phyloP scores from a whole-genome alignment of 2,113 vertebrate genomes.

The Tapirus terrestris region DNA sequence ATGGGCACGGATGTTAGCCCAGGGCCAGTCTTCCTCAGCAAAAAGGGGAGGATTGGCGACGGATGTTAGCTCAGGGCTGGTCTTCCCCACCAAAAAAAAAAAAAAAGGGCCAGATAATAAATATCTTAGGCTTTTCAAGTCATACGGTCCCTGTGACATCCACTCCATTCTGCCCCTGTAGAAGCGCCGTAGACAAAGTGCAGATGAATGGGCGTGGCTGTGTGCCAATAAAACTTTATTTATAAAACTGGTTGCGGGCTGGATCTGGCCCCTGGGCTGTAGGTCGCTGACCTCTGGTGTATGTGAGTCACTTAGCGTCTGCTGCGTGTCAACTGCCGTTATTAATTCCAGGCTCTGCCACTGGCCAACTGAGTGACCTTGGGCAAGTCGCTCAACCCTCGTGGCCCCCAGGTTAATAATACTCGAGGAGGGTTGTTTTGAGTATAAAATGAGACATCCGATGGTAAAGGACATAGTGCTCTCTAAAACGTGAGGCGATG shows the following conservation, averaged over 20 bases:
- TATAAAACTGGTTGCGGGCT: neutral
- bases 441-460: neutral
- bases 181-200: neutral
- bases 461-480: neutral
- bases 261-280: neutral
- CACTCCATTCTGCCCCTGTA: neutral
- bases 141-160: neutral
- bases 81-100: too few relatives aligned
- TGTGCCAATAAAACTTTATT: conserved; percentile 36
- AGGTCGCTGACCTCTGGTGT: neutral
- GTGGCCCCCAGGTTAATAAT: neutral
- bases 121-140: neutral
- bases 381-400: neutral
- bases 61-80: too few relatives aligned
- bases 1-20: too few relatives aligned
- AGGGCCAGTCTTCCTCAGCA: too few relatives aligned
- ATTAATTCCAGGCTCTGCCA: neutral
- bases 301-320: neutral
- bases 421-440: neutral
- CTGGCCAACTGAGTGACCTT: neutral
- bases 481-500: neutral
- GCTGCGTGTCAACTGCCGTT: neutral
- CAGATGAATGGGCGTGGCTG: neutral
- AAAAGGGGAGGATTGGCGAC: too few relatives aligned
- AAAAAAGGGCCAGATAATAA: neutral